Evolutionary conservation across 2,888 invertebrate genomes (phyloP), one percentile per base, ranked within the genome.

Genomic region (Podotricha telesiphe): DNA sequence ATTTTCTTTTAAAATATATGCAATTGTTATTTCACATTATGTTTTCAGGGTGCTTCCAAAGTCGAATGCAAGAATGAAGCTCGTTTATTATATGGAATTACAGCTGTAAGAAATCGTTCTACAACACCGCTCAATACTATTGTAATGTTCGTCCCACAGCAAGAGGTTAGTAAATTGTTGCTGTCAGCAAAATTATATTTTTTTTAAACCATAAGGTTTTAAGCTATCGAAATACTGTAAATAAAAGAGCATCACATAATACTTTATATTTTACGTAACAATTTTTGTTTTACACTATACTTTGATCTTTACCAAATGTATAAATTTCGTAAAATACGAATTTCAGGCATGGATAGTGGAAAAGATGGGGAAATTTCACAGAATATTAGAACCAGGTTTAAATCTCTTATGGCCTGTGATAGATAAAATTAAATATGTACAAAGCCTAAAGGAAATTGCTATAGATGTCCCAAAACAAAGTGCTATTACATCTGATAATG

Each of bases 401-500:
- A 99, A 99, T 85, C 82, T 99, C 63, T 89, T 99, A 15, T 94
- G 98, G 80, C 99, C 99, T 0, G 88, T 99, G 69, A 93, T 98
- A 56, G 99, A 99, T 86, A 95, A 94, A 84, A 96, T 99, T 28
- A 98, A 97, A 90, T 99, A 99, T 93, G 99, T 99, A 15, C 99
- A 99, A 89, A 98, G 98, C 87, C 89, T 99, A 50, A 99, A 99
- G 86, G 99, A 99, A 96, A 98, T 99, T 77, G 99, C 99, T 0
- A 99, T 99, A 79, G 99, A 99, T 93, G 98, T 99, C 67, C 99
- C 99, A 0, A 97, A 99, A 85, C 99, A 99, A 88, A 98, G 98
- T 87, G 99, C 99, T 20, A 99, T 99, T 78, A 99, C 99, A 17
- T 95, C 97, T 69, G 99, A 99, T 88, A 99, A 99, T 93, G 99